Percentiles rank a stretch among this genome's conserved stretches.
Evolutionary conservation across 2,113 vertebrate genomes (phyloP).

Genomic region (Chionodraco myersi): DNA sequence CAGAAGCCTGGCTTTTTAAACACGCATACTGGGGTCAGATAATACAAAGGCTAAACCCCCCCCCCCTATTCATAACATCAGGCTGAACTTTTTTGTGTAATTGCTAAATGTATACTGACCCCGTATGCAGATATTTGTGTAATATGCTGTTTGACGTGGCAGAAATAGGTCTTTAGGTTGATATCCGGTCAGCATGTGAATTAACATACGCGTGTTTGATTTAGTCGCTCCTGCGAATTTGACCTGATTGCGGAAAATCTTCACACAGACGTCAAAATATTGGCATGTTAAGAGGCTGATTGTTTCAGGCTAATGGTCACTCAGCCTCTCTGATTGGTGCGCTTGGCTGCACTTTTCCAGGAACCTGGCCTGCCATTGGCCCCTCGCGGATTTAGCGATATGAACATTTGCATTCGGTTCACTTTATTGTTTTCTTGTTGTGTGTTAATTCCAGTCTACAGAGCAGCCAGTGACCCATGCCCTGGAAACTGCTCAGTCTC

Average conservation of each 20-base stretch:
- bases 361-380: conserved; percentile 72
- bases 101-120: conserved; percentile 57
- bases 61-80: conserved; percentile 31
- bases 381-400: conserved; percentile 72
- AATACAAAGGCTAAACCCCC: conserved; percentile 45
- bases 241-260: conserved; percentile 78
- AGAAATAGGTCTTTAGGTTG: conserved; percentile 71
- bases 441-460: conserved; percentile 87
- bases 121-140: conserved; percentile 44
- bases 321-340: conserved; percentile 77
- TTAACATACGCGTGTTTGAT: conserved; percentile 71
- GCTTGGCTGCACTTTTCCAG: conserved; percentile 77
- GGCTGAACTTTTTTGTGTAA: conserved; percentile 18
- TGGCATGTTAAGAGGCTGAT: conserved; percentile 80
- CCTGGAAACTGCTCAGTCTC: conserved; percentile 58
- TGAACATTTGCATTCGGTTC: conserved; percentile 84
- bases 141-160: conserved; percentile 45
- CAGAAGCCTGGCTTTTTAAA: conserved; percentile 70
- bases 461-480: conserved; percentile 85
- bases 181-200: conserved; percentile 73
- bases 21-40: conserved; percentile 38
- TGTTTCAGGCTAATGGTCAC: conserved; percentile 86
- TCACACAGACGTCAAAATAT: conserved; percentile 80
- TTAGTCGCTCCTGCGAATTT: conserved; percentile 64
- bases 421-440: conserved; percentile 85